Conservation (phyloP, 2,797 vertebrate genomes). For the Notoglanidium macrostoma region DNA sequence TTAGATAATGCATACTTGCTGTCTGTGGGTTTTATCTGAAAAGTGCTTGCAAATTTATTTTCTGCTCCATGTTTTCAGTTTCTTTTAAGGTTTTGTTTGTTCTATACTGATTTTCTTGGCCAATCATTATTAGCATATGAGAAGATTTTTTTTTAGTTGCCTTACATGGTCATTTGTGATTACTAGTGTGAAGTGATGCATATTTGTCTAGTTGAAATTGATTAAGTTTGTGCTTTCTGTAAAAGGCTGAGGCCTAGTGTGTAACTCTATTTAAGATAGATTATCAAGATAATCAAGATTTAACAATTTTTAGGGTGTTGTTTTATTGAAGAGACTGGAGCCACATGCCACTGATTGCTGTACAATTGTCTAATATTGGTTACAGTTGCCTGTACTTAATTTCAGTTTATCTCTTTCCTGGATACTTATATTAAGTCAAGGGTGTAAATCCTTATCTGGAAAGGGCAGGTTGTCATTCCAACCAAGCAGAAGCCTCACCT, state of each 20-base stretch:
- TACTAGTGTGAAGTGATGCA: background rate
- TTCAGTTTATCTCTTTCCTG: background rate
- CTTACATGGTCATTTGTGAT: constrained; percentile 13
- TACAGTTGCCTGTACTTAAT: background rate
- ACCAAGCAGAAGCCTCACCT: too few relatives aligned
- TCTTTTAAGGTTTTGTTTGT: background rate
- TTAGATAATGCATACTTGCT: background rate
- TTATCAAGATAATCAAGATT: too few relatives aligned
- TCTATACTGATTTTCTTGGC: background rate
- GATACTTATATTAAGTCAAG: background rate
- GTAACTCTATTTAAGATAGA: background rate
- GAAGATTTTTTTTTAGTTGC: background rate
- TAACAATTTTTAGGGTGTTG: background rate
- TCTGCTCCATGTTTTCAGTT: background rate
- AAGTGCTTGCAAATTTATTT: constrained; percentile 6
- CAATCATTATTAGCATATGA: background rate
- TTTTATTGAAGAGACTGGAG: background rate
- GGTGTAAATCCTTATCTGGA: too few relatives aligned
- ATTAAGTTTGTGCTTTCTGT: background rate
- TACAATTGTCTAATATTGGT: background rate
- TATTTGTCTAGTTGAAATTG: background rate
- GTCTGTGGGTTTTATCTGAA: constrained; percentile 19
- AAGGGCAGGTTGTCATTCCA: too few relatives aligned
- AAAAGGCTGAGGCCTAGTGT: background rate
- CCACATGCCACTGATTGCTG: background rate